Evolutionary conservation across 2,888 invertebrate genomes (phyloP).

Genomic region (Lobophora halterata): DNA sequence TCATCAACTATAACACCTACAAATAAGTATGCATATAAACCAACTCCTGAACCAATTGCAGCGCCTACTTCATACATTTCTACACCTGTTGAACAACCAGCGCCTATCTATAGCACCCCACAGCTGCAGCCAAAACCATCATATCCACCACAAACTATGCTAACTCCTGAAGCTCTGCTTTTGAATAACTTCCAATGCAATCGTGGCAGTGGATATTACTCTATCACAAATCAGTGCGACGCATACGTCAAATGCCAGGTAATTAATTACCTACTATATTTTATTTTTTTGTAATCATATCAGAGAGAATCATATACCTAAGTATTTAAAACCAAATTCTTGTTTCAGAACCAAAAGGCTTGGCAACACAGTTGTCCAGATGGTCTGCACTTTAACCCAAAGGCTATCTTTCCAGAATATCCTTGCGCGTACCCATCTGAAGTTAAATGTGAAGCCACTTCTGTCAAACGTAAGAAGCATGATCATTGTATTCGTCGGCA

Average conservation of each 20-base stretch:
- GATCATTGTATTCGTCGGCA: conserved; percentile 9
- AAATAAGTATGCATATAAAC: not conserved
- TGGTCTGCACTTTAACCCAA: conserved; percentile 86
- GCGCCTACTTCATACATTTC: conserved; percentile 1
- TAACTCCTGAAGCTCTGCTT: not conserved
- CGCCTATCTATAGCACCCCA: not conserved
- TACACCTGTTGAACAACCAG: not conserved
- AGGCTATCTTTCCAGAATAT: conserved; percentile 78
- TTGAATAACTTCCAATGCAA: conserved; percentile 18
- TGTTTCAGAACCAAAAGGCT: conserved; percentile 74
- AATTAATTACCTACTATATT: conserved; percentile 23
- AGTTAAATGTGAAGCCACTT: conserved; percentile 83
- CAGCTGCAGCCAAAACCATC: conserved; percentile 1
- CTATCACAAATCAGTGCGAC: conserved; percentile 83
- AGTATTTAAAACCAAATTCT: not conserved
- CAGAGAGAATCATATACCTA: not conserved
- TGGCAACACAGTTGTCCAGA: conserved; percentile 86
- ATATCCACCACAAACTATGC: conserved; percentile 7
- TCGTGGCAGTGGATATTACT: conserved; percentile 48
- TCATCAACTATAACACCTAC: conserved; percentile 8
- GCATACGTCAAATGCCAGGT: conserved; percentile 83
- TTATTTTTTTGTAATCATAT: not conserved
- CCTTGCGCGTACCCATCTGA: conserved; percentile 90
- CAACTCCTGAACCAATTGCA: not conserved
- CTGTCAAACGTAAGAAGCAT: conserved; percentile 50